Base-by-base conservation (phyloP, 2,888 invertebrate species). In the Invenusta paracnida region DNA sequence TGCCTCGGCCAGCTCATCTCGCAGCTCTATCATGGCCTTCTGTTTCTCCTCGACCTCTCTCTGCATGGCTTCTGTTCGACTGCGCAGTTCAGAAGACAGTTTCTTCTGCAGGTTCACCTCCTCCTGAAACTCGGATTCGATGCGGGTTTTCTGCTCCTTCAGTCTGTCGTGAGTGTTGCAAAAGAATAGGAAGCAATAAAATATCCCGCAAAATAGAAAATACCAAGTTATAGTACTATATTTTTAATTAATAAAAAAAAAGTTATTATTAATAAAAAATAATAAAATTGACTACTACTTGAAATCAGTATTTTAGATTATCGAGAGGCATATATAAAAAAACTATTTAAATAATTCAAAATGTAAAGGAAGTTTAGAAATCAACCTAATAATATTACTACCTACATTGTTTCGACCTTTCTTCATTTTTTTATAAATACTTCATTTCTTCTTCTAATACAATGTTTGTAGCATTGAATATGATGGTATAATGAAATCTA, bases 51-150 rank as follows among this genome's bases (percentile, higher is more conserved):
- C 89, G 2, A 91, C 87, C 48, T 91, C 90, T 81, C 89, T 87
- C 87, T 91, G 90, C 23, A 91, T 87, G 13, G 86, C 87, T 81
- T 91, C 91, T 30, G 90, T 87, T 85, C 90, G 89, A 23, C 87
- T 83, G 86, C 90, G 90, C 13, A 90, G 96, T 91, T 98, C 97
- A 85, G 96, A 96, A 89, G 96, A 94, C 91, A 96, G 96, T 89
- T 96, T 94, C 91, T 96, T 96, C 90, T 96, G 96, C 25, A 96
- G 93, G 90, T 97, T 97, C 88, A 97, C 93, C 91, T 98, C 98
- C 92, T 98, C 98, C 89, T 96, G 95, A 90, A 97, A 95, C 90
- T 98, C 98, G 89, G 96, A 95, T 92, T 98, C 97, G 73, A 96
- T 96, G 89, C 97, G 94, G 90, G 98, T 97, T 90, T 97, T 93